Evolutionary conservation across 2,113 vertebrate genomes (phyloP), one percentile per base, ranked within the genome.

Genomic region (Alectura lathami): DNA sequence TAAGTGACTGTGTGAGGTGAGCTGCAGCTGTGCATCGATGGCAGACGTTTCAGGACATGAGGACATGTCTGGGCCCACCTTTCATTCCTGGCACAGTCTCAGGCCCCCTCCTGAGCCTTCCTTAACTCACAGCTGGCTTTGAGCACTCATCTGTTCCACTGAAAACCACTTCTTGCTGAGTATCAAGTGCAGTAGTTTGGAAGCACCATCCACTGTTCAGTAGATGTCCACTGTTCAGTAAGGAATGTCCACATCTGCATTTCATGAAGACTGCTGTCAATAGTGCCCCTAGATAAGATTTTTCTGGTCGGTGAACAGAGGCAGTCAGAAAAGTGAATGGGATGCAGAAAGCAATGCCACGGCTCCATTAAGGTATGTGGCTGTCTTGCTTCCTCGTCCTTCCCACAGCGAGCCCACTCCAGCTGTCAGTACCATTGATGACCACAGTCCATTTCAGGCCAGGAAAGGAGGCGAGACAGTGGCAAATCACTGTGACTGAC

Each of bases 371-470:
- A 63, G 86, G 27, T 70, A 86, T 54, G 68, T 22, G 54, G 43
- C 50, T 70, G 32, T 68, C 56, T 92, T 64, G 32, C 56, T 82
- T 94, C 67, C 26, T 92, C 0, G 0, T 73, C 82, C 82, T 54
- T 69, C 56, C 70, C 54, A 34, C 10, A 47, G 79, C 83, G 85
- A 86, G 87, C 87, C 83, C 82, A 68, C 68, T 77, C 64, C 73
- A 91, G 91, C 89, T 88, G 75, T 83, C 78, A 73, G 74, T 42
- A 69, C 57, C 59, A 45, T 76, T 51, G 94, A 93, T 83, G 88
- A 77, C 56, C 29, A 27, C 87, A 88, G 34, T 47, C 34, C 40
- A 47, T 83, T 88, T 86, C 56, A 78, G 57, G 78, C 43, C 38
- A 75, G 80, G 43, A 79, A 60, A 84, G n/a, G 70, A 85, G 64